Percentiles rank a stretch among this genome's conserved stretches.
phyloP scores from a whole-genome alignment of 2,113 vertebrate species.

The Gobiocypris rarus region DNA sequence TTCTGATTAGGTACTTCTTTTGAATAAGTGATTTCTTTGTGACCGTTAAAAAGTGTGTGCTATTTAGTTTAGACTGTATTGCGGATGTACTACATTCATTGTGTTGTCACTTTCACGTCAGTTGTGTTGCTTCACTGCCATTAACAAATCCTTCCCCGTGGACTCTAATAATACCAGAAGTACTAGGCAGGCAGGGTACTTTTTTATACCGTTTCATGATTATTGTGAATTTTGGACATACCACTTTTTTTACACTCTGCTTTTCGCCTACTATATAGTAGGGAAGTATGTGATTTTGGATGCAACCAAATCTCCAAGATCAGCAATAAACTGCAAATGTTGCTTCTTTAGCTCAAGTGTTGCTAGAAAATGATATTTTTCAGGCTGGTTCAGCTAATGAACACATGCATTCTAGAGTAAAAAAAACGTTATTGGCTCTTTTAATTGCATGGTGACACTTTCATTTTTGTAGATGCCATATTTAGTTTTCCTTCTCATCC shows the following conservation, averaged over 20 bases:
- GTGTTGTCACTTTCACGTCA: not conserved
- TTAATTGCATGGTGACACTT: not conserved
- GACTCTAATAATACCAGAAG: not conserved
- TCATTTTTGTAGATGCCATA: not conserved
- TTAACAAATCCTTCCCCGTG: not conserved
- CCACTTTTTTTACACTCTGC: not conserved
- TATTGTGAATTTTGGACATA: not conserved
- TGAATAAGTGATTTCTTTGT: too few relatives aligned
- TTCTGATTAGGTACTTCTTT: too few relatives aligned
- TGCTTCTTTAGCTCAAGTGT: not conserved
- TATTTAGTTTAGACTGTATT: not conserved
- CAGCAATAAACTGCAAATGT: not conserved
- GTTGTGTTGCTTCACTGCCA: not conserved
- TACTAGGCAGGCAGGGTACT: not conserved
- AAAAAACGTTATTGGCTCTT: not conserved
- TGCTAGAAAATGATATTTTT: not conserved
- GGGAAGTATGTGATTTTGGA: not conserved
- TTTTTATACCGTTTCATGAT: not conserved
- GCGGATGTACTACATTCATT: not conserved
- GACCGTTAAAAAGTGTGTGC: too few relatives aligned
- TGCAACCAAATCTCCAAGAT: not conserved
- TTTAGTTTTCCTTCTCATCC: not conserved
- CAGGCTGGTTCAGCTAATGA: not conserved
- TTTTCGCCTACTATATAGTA: not conserved
- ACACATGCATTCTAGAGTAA: not conserved